Conservation (phyloP, 2,888 invertebrate species). For the Autographa pulchrina region DNA sequence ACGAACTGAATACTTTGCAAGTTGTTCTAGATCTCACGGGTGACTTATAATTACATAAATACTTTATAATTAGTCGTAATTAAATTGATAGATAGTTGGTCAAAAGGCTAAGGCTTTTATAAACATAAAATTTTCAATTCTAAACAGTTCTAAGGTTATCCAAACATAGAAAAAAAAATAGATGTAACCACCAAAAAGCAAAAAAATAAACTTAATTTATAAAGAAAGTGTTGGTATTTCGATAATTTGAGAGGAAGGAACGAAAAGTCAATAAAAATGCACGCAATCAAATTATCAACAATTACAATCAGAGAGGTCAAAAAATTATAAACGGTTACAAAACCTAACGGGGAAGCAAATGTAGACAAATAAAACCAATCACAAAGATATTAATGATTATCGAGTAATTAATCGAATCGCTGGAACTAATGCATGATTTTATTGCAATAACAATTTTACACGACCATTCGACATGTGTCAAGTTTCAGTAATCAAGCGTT, state of each 20-base stretch:
- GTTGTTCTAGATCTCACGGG: constrained; percentile 3
- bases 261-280: background rate
- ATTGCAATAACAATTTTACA: constrained; percentile 8
- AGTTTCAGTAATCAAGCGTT: constrained; percentile 42
- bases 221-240: background rate
- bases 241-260: background rate
- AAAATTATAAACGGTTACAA: constrained; percentile 25
- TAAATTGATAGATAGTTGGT: background rate
- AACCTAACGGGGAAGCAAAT: constrained; percentile 1
- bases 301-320: constrained; percentile 8
- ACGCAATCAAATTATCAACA: constrained; percentile 6
- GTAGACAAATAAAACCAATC: background rate
- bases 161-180: no score
- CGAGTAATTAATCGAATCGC: background rate
- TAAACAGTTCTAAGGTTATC: background rate
- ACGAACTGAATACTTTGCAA: background rate
- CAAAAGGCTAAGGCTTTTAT: background rate
- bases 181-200: no score
- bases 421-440: constrained; percentile 3
- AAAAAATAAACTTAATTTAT: background rate
- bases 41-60: background rate
- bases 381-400: background rate
- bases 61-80: background rate
- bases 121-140: background rate
- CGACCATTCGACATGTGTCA: constrained; percentile 26